Base-by-base conservation (phyloP, 2,888 invertebrate genomes). In the Lepidocyrtinus sp. region DNA sequence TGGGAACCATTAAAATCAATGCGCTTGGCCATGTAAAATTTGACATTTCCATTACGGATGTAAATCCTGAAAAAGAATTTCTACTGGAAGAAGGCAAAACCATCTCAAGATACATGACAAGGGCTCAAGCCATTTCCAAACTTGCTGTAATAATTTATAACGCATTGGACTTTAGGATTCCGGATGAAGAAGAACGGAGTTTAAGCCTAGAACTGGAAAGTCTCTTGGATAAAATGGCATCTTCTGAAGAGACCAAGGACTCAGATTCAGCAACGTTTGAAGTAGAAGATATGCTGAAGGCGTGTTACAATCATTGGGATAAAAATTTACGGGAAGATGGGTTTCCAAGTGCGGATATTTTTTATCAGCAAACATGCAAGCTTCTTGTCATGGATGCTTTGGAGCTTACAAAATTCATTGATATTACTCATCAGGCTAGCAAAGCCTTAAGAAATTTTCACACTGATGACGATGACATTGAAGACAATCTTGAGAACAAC, bases 171-270 rank as follows among this genome's bases (percentile, higher is more conserved):
- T 77, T 59, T 25, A 71, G 77, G 21, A 64, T 77, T n/a, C 22
- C 17, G 22, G 77, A 77, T n/a, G 65, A 77, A 5, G 77, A 77
- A 27, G 77, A 77, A 27, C 45, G 77, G 9, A 71, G 55, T n/a
- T 65, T 77, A 61, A 65, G 61, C 25, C 0, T 19, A 7, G 65
- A 71, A 9, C 36, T 77, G 55, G 77, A 71, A 36, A 25, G 9
- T 17, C 2, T 77, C 17, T 25, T 77, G 12, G 65, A 59, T 0
- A 22, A 5, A 24, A 77, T 77, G 77, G 24, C 17, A 0, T 69
- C 70, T 1, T 19, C 50, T 12, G 75, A 19, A 9, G 55, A 71
- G 1, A 25, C 21, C 17, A n/a, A 36, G 19, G n/a, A 24, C 21
- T 25, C 61, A 25, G 22, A 7, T 27, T 62, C 72, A 61, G 1